phyloP scores from a whole-genome alignment of 2,888 invertebrate genomes.

The Uloborus plumipes region DNA sequence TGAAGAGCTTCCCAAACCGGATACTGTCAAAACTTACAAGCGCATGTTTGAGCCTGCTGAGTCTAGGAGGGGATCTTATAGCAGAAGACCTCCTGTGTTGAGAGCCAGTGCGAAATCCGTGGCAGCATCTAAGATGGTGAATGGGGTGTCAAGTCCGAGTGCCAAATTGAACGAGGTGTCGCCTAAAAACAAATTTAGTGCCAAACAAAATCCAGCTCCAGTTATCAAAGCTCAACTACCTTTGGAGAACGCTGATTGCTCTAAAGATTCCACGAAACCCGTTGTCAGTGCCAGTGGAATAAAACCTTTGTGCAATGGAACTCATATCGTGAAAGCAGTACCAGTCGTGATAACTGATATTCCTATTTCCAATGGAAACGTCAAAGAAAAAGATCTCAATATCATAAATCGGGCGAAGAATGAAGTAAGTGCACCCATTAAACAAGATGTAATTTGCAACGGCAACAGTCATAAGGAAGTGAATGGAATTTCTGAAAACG shows the following conservation, averaged over 20 bases:
- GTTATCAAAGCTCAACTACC: slow-evolving; percentile 47
- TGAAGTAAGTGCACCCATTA: slow-evolving; percentile 23
- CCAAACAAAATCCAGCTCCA: slow-evolving; percentile 38
- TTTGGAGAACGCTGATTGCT: background rate
- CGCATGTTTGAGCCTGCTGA: slow-evolving; percentile 80
- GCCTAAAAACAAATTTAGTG: slow-evolving; percentile 45
- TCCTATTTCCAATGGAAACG: slow-evolving; percentile 22
- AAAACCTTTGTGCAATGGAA: slow-evolving; percentile 35
- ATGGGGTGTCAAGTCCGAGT: slow-evolving; percentile 27
- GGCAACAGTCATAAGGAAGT: slow-evolving; percentile 33
- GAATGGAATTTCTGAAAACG: slow-evolving; percentile 15
- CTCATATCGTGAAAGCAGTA: slow-evolving; percentile 32
- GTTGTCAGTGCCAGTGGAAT: background rate
- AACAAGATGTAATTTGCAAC: slow-evolving; percentile 36
- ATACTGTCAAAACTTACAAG: slow-evolving; percentile 88
- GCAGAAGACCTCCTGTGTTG: slow-evolving; percentile 54
- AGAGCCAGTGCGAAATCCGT: slow-evolving; percentile 52
- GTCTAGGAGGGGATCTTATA: slow-evolving; percentile 42
- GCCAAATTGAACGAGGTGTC: slow-evolving; percentile 52
- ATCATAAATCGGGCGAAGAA: slow-evolving; percentile 32
- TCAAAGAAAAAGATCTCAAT: slow-evolving; percentile 32
- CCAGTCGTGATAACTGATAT: slow-evolving; percentile 31
- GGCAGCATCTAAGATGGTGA: slow-evolving; percentile 23
- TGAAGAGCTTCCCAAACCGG: slow-evolving; percentile 87
- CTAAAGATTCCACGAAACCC: background rate